phyloP scores from a whole-genome alignment of 1,140 invertebrate species.

The Semibalanus balanoides region DNA sequence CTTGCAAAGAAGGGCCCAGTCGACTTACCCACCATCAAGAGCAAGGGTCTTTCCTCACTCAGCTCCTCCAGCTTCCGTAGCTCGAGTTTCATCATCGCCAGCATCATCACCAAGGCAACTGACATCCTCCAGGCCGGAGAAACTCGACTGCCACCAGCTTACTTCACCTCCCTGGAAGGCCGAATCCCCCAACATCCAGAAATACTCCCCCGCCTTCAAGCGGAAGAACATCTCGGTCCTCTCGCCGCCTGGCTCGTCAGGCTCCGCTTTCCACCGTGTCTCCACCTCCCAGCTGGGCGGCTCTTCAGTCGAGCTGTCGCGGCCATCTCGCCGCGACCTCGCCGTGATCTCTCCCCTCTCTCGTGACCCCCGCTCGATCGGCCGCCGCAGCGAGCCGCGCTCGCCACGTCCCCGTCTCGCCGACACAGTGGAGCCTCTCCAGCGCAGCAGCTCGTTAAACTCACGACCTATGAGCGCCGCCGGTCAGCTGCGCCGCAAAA shows the following conservation, averaged over 20 bases:
- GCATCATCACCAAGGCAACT: constrained; percentile 13
- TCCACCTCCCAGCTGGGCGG: neutral
- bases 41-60: constrained; percentile 23
- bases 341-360: too few species aligned
- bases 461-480: neutral
- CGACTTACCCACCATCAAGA: constrained; percentile 67
- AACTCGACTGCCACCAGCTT: constrained; percentile 23
- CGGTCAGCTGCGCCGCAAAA: neutral
- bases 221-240: constrained; percentile 53
- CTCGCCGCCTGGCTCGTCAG: constrained; percentile 25
- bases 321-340: neutral
- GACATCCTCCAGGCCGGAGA: constrained; percentile 15
- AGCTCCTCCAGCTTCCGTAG: constrained; percentile 26
- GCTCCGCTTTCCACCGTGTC: constrained; percentile 6
- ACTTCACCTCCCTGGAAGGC: constrained; percentile 33
- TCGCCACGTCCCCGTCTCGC: neutral
- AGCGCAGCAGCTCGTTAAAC: constrained; percentile 3
- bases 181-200: constrained; percentile 23
- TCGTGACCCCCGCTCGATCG: too few species aligned
- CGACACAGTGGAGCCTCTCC: neutral
- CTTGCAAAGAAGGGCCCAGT: constrained; percentile 31
- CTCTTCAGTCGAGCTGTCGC: neutral
- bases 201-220: constrained; percentile 71
- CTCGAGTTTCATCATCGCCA: constrained; percentile 29
- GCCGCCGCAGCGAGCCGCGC: neutral